Percentiles rank a stretch among this genome's conserved stretches.
Evolutionary conservation across 2,888 invertebrate genomes (phyloP).

Genomic region (Crocallis elinguaria): DNA sequence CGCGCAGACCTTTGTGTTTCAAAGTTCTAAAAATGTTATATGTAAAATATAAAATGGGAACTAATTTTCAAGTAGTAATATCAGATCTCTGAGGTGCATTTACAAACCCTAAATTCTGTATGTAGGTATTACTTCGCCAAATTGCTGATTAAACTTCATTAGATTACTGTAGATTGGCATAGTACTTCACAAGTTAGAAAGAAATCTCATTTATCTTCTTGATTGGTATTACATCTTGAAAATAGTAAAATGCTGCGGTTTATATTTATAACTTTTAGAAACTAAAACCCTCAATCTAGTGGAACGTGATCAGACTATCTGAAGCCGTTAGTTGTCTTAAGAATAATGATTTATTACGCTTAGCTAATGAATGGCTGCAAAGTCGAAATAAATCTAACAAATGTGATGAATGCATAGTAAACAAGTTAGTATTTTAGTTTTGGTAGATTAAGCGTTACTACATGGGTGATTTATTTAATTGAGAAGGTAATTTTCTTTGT

Average conservation of each 20-base stretch:
- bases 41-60: too few species aligned
- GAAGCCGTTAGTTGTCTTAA: slow-evolving; percentile 16
- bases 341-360: slow-evolving; percentile 20
- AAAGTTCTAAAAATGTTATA: too few species aligned
- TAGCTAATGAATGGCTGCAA: slow-evolving; percentile 14
- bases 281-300: slow-evolving; percentile 11
- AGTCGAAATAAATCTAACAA: slow-evolving; percentile 5
- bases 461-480: too few species aligned
- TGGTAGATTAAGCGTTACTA: neutral
- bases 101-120: neutral
- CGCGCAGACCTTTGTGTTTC: too few species aligned
- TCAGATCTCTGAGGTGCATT: too few species aligned
- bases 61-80: too few species aligned
- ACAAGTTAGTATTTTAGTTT: neutral
- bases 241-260: neutral
- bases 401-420: slow-evolving; percentile 2
- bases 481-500: too few species aligned
- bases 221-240: neutral
- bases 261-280: neutral
- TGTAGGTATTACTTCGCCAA: neutral
- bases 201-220: neutral
- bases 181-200: neutral
- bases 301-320: slow-evolving; percentile 20
- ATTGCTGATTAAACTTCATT: neutral
- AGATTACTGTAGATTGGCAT: neutral